Percentiles rank a stretch among this genome's conserved stretches.
Conservation (phyloP, 2,113 vertebrate genomes). For the Cyprinodon tularosa region DNA sequence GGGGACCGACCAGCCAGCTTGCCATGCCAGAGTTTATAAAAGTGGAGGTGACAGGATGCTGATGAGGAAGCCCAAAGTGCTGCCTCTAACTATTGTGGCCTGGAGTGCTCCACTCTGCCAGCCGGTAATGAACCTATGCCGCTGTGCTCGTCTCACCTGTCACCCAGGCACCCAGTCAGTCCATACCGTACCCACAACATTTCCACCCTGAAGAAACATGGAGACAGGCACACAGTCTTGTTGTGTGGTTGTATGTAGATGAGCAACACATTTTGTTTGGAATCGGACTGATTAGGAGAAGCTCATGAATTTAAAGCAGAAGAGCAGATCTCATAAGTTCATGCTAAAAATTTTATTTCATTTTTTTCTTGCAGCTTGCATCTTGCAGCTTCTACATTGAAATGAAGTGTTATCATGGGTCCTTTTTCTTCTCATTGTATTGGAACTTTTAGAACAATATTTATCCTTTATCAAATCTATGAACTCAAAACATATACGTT, state of each 20-base stretch:
- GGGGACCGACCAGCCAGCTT: slow-evolving; percentile 34
- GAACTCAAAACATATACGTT: too few species aligned
- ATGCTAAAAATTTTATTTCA: not conserved
- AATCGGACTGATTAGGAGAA: slow-evolving; percentile 9
- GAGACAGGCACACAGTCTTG: slow-evolving; percentile 14
- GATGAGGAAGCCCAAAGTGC: slow-evolving; percentile 64
- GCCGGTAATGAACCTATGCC: slow-evolving; percentile 63
- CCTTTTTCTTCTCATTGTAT: not conserved
- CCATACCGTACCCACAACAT: slow-evolving; percentile 27
- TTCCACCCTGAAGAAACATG: slow-evolving; percentile 9
- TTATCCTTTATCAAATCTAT: too few species aligned
- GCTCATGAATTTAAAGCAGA: slow-evolving; percentile 16
- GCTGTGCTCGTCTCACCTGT: slow-evolving; percentile 50
- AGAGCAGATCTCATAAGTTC: not conserved
- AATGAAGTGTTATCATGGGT: too few species aligned
- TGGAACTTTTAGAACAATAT: too few species aligned
- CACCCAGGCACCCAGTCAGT: slow-evolving; percentile 57
- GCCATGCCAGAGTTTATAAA: slow-evolving; percentile 44
- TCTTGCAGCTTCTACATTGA: too few species aligned
- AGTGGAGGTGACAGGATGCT: slow-evolving; percentile 69
- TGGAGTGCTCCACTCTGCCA: slow-evolving; percentile 51
- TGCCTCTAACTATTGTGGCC: slow-evolving; percentile 56
- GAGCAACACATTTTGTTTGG: slow-evolving; percentile 24
- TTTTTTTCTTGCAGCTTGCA: too few species aligned
- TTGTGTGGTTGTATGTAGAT: slow-evolving; percentile 37